Percentiles rank a stretch among this genome's conserved stretches.
Conservation (phyloP, 2,888 invertebrate genomes). For the Leptodirus hochenwartii region DNA sequence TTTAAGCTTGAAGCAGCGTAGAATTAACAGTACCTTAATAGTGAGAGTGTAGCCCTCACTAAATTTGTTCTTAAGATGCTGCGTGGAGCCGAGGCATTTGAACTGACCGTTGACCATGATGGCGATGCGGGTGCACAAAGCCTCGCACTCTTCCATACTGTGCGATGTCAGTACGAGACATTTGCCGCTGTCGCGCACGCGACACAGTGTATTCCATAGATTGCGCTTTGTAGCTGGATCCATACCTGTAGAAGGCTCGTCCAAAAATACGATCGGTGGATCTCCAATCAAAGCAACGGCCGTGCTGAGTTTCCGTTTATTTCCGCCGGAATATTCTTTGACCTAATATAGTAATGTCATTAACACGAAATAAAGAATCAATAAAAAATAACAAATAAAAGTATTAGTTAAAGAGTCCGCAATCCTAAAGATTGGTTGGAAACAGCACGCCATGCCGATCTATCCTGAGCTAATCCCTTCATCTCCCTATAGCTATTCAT, state of each 20-base stretch:
- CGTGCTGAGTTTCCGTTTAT: conserved; percentile 35
- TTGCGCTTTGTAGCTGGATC: conserved; percentile 65
- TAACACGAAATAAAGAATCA: too few relatives aligned
- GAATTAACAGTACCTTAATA: conserved; percentile 28
- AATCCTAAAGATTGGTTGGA: too few relatives aligned
- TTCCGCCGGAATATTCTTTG: conserved; percentile 31
- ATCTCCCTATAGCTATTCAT: too few relatives aligned
- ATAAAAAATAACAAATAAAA: too few relatives aligned
- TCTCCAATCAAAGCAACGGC: conserved; percentile 35
- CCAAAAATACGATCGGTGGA: conserved; percentile 33
- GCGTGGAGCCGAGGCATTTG: conserved; percentile 61
- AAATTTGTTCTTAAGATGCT: conserved; percentile 66
- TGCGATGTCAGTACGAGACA: conserved; percentile 70
- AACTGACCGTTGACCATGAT: conserved; percentile 77
- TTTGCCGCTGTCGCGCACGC: conserved; percentile 48
- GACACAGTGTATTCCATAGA: conserved; percentile 58
- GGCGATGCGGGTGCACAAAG: conserved; percentile 60
- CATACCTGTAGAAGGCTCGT: conserved; percentile 42
- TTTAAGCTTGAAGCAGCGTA: too few relatives aligned
- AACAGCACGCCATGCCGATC: too few relatives aligned
- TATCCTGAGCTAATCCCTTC: too few relatives aligned
- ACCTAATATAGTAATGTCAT: too few relatives aligned
- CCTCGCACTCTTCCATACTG: conserved; percentile 80
- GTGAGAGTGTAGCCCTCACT: conserved; percentile 35
- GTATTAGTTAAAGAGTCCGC: too few relatives aligned